Evolutionary conservation across 2,797 vertebrate species (phyloP), one percentile per base, ranked within the genome.

Genomic region (Hoplostethus atlanticus): DNA sequence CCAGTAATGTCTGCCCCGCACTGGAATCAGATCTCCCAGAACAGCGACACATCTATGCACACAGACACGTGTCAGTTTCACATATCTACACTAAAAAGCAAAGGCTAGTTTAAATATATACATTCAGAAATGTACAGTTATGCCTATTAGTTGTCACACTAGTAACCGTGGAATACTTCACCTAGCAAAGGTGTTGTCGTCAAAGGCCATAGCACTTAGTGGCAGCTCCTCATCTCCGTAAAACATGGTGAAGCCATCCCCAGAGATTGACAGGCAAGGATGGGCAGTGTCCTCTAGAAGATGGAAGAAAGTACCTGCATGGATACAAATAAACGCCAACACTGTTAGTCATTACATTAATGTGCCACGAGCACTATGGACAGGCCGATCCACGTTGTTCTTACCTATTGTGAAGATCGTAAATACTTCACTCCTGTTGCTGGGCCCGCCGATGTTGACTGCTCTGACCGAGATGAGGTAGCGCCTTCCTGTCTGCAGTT

Each of bases 1-100:
- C 97, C 97, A 98, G 90, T 97, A 99, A 74, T 98, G 97, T 71
- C 89, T 93, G 16, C 96, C 95, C 73, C 91, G 92, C 53, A 98
- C 94, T 0, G 95, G 96, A 64, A 96, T 96, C 65, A 98, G 91
- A 64, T 95, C 93, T 11, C 96, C 97, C 79, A 99, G 84, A 54
- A 97, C 93, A 0, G 96, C 97, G 21, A 96, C 96, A 64, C 96
- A 97, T 52, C 98, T 99, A 80, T 47, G 63, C 10, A 65, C n/a
- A 64, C 31, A 64, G 11, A 73, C 3, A 64, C 10, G 50, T 28
- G 9, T 7, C 31, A 25, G 16, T 0, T 25, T 52, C 50, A 57
- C 21, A 56, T 0, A 48, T 21, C 0, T 8, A 3, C 25, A 42
- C 10, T 40, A 12, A 13, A 21, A 11, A 2, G 11, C 12, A 36